phyloP scores from a whole-genome alignment of 2,113 vertebrate genomes.

The Lasiurus borealis region DNA sequence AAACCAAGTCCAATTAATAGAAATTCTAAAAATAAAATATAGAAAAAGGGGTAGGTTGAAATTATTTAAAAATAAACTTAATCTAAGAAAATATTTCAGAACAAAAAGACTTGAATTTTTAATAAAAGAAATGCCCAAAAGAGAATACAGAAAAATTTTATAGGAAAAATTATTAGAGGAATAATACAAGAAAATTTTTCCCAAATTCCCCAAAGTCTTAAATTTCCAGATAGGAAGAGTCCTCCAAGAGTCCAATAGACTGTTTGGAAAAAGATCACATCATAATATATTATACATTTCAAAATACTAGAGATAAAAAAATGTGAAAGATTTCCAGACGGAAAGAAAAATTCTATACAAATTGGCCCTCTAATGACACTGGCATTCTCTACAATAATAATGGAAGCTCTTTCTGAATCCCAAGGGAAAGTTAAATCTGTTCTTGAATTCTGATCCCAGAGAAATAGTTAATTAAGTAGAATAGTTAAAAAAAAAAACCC shows the following conservation, averaged over 20 bases:
- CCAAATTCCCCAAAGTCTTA: background rate
- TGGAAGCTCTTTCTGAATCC: background rate
- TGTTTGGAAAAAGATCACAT: background rate
- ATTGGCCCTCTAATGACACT: background rate
- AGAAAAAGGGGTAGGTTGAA: background rate
- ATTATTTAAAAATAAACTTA: background rate
- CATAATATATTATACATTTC: background rate
- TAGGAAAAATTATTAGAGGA: conserved; percentile 6
- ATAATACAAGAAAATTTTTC: background rate
- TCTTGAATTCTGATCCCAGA: conserved; percentile 3
- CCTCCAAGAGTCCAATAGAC: background rate
- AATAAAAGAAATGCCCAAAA: background rate
- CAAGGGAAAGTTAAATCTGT: background rate
- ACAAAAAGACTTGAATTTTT: background rate
- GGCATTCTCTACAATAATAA: background rate
- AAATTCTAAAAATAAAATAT: conserved; percentile 37
- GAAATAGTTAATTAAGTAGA: background rate
- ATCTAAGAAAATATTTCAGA: background rate
- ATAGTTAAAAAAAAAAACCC: background rate
- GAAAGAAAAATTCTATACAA: background rate
- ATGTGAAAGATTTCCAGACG: background rate
- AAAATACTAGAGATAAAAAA: background rate
- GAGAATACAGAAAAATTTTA: background rate
- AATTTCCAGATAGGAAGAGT: background rate
- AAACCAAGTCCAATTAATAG: background rate